These are phyloP conservation scores for Mesoligia furuncula DNA, from an alignment of 2,888 invertebrate genomes.

Conservation along the genomic window DNA sequence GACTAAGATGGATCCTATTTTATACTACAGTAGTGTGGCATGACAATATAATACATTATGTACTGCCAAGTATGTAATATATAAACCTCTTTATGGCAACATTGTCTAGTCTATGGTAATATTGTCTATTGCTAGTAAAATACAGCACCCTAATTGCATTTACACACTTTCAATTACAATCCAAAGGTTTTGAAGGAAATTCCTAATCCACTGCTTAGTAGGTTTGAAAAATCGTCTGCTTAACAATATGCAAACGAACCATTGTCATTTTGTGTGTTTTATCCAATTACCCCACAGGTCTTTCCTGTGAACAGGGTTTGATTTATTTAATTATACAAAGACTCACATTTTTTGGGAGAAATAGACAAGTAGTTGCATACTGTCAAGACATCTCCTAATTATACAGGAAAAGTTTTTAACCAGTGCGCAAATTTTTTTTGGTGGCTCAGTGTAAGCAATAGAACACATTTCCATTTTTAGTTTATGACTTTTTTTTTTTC, in stretches of 20 bases:
- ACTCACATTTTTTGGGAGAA: neutral
- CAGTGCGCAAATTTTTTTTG: too few species aligned
- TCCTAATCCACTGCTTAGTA: neutral
- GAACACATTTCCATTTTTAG: too few species aligned
- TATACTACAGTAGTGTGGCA: neutral
- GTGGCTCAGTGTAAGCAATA: too few species aligned
- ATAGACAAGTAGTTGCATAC: neutral
- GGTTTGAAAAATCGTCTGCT: neutral
- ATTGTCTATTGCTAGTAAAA: neutral
- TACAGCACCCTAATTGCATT: neutral
- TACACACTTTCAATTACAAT: neutral
- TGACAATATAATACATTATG: too few species aligned
- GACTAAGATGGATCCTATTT: neutral
- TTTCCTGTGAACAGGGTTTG: neutral
- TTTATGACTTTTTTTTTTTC: too few species aligned
- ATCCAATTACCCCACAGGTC: neutral
- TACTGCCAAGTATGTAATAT: neutral
- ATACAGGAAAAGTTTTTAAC: too few species aligned
- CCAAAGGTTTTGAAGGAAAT: neutral
- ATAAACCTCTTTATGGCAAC: neutral
- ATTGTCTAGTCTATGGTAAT: neutral
- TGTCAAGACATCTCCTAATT: neutral
- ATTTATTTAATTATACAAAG: neutral
- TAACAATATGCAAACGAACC: neutral
- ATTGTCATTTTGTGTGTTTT: neutral